phyloP scores from a whole-genome alignment of 2,888 invertebrate genomes.

The Amaurobius ferox region DNA sequence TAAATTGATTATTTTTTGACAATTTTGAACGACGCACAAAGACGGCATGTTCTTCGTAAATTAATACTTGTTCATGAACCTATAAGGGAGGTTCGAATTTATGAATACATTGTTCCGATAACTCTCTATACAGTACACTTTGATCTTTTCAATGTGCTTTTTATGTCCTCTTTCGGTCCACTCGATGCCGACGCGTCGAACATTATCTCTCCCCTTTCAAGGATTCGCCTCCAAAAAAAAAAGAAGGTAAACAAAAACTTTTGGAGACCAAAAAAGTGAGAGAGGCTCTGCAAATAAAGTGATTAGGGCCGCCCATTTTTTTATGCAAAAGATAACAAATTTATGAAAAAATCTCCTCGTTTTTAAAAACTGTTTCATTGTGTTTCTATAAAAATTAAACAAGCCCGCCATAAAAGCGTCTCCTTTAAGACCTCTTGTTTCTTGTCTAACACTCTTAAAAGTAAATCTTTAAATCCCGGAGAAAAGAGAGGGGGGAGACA shows the following conservation, averaged over 20 bases:
- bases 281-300: constrained; percentile 46
- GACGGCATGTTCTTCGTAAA: too few species aligned
- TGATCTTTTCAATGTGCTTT: too few species aligned
- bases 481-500: constrained; percentile 43
- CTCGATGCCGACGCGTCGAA: constrained; percentile 21
- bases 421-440: constrained; percentile 39
- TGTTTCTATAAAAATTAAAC: constrained; percentile 69
- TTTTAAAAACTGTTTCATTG: constrained; percentile 67
- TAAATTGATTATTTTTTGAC: too few species aligned
- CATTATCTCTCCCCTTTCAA: constrained; percentile 38
- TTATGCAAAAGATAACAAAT: constrained; percentile 17
- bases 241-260: constrained; percentile 20
- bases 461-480: constrained; percentile 68
- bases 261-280: constrained; percentile 44
- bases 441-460: constrained; percentile 66
- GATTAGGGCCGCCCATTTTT: constrained; percentile 48
- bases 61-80: too few species aligned
- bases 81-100: too few species aligned
- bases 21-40: too few species aligned
- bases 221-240: constrained; percentile 23
- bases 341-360: constrained; percentile 25
- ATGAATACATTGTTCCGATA: too few species aligned
- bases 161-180: constrained; percentile 1
- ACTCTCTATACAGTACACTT: too few species aligned
- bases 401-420: constrained; percentile 34